Conservation (phyloP, 1,140 invertebrate species). For the Rhagoletis zephyria region DNA sequence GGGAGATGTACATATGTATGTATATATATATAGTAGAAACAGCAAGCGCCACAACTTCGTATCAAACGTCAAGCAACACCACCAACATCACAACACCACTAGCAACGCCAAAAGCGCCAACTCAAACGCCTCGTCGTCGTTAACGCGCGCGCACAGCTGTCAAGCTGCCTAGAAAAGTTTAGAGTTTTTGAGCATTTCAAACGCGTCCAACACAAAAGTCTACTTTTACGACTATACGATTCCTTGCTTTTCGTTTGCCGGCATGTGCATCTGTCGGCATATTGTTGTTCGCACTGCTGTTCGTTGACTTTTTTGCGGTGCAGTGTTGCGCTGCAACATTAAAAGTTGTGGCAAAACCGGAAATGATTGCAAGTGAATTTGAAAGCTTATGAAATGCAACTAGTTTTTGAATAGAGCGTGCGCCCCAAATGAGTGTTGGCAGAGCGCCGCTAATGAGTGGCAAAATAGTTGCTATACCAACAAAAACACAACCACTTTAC, state of each 20-base stretch:
- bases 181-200: slow-evolving; percentile 25
- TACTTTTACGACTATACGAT: not conserved
- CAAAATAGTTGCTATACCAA: slow-evolving; percentile 52
- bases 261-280: not conserved
- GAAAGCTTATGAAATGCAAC: slow-evolving; percentile 44
- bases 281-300: slow-evolving; percentile 33
- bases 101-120: not conserved
- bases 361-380: slow-evolving; percentile 51
- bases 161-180: no score
- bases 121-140: not conserved
- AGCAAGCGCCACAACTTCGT: not conserved
- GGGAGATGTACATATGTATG: no score
- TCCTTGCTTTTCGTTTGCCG: not conserved
- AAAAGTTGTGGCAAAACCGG: slow-evolving; percentile 42
- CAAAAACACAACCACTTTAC: slow-evolving; percentile 2
- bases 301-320: not conserved
- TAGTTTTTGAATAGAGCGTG: slow-evolving; percentile 10
- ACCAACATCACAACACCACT: not conserved
- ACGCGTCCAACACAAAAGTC: slow-evolving; percentile 23
- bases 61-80: not conserved
- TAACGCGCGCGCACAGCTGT: no score
- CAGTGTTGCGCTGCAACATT: slow-evolving; percentile 26
- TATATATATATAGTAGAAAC: not conserved
- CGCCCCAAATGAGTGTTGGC: slow-evolving; percentile 41
- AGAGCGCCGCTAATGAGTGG: slow-evolving; percentile 37